Evolutionary conservation across 2,113 vertebrate species (phyloP).

Genomic region (Sardina pilchardus): DNA sequence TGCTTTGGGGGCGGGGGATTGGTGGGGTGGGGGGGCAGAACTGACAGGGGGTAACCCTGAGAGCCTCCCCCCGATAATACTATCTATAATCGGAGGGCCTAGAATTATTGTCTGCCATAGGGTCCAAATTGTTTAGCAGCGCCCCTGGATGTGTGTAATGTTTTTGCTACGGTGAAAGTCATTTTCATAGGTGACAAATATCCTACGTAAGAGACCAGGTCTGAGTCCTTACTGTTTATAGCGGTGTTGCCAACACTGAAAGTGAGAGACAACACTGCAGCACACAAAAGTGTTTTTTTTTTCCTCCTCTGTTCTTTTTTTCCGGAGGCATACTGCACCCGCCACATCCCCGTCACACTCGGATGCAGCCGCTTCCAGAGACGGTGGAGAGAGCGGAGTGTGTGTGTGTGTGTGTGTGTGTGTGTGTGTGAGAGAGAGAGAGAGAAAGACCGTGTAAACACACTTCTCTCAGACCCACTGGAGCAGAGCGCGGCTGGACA

Average conservation of each 20-base stretch:
- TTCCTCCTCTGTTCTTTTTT: too few species aligned
- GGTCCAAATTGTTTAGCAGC: too few species aligned
- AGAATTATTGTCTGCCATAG: too few species aligned
- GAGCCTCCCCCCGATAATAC: too few species aligned
- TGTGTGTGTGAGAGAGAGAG: neutral
- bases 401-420: constrained; percentile 26
- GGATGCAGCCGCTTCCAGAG: neutral
- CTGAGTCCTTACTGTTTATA: neutral
- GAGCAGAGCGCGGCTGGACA: constrained; percentile 8
- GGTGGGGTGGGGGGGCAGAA: too few species aligned
- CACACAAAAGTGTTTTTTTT: neutral
- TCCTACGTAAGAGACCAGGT: neutral
- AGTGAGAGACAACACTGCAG: neutral
- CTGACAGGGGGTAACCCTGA: too few species aligned
- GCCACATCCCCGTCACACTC: neutral
- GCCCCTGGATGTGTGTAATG: neutral
- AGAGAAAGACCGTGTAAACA: constrained; percentile 29
- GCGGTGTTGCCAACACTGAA: neutral
- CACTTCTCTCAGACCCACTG: constrained; percentile 40
- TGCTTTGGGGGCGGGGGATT: too few species aligned
- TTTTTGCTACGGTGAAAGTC: neutral
- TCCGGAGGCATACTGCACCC: neutral
- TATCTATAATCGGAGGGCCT: too few species aligned
- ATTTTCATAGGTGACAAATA: neutral
- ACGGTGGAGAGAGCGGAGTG: neutral